Percentiles rank a stretch among this genome's conserved stretches.
phyloP scores from a whole-genome alignment of 2,888 invertebrate genomes.

The Drosophila leonis region DNA sequence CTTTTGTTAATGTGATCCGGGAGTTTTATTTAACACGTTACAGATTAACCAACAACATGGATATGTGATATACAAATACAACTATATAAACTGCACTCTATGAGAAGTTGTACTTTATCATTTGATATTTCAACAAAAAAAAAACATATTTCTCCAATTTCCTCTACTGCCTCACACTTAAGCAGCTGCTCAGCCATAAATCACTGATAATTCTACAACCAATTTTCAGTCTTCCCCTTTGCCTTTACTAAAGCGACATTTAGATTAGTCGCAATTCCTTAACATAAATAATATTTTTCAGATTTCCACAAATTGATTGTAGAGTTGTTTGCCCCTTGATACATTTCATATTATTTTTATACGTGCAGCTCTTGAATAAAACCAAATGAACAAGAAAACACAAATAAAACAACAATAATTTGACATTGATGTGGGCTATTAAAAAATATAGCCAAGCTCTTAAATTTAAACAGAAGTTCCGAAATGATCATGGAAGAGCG shows the following conservation, averaged over 20 bases:
- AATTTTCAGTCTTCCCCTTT: background rate
- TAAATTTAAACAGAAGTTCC: background rate
- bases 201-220: background rate
- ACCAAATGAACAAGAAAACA: background rate
- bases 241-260: background rate
- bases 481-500: constrained; percentile 3
- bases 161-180: background rate
- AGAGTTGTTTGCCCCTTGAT: constrained; percentile 9
- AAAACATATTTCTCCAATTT: background rate
- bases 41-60: no score
- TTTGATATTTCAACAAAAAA: background rate
- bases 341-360: background rate
- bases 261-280: background rate
- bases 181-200: background rate
- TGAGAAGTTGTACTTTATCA: background rate
- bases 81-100: no score
- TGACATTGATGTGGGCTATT: constrained; percentile 21
- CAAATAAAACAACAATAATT: constrained; percentile 3
- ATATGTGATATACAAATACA: no score
- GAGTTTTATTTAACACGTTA: no score
- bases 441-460: constrained; percentile 1
- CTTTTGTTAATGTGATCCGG: no score
- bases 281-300: constrained; percentile 3
- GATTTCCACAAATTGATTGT: background rate
- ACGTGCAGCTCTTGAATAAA: background rate